A percentile compares a stretch with the other conserved stretches of the same genome.
Conservation (phyloP, 1,140 invertebrate species). For the Bombus cullumanus region DNA sequence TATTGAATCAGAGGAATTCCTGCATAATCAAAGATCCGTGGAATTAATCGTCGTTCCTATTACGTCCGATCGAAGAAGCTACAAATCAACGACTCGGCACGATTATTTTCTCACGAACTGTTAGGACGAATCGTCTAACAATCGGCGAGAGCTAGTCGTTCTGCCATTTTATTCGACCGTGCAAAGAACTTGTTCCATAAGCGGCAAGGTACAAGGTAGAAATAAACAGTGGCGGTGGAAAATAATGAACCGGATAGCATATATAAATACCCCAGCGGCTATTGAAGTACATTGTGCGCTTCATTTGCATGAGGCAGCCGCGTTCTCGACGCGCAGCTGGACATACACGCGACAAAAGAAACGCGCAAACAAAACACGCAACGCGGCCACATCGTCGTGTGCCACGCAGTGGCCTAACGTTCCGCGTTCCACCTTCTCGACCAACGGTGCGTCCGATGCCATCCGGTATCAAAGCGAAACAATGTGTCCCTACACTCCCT, state of each 20-base stretch:
- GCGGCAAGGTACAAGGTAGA: constrained; percentile 38
- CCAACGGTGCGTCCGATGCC: background rate
- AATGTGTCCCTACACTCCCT: background rate
- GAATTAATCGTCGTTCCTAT: background rate
- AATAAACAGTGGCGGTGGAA: constrained; percentile 64
- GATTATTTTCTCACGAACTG: constrained; percentile 2
- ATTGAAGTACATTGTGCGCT: constrained; percentile 65
- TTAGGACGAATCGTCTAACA: constrained; percentile 23
- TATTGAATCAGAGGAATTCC: constrained; percentile 1
- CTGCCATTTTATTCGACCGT: constrained; percentile 11
- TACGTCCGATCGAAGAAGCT: background rate
- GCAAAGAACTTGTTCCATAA: constrained; percentile 24
- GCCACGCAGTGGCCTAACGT: constrained; percentile 8
- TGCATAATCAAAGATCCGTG: constrained; percentile 6
- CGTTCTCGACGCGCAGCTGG: constrained; percentile 68
- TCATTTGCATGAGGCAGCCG: constrained; percentile 69
- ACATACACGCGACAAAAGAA: constrained; percentile 73
- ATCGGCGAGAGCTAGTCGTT: constrained; percentile 31
- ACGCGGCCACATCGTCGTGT: constrained; percentile 35
- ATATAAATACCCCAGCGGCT: constrained; percentile 64
- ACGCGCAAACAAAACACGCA: constrained; percentile 72
- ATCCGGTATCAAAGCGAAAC: background rate
- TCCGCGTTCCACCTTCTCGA: background rate
- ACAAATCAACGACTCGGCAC: background rate
- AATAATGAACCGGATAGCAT: constrained; percentile 69